Evolutionary conservation across 2,888 invertebrate genomes (phyloP).

Genomic region (Cenopis cana): DNA sequence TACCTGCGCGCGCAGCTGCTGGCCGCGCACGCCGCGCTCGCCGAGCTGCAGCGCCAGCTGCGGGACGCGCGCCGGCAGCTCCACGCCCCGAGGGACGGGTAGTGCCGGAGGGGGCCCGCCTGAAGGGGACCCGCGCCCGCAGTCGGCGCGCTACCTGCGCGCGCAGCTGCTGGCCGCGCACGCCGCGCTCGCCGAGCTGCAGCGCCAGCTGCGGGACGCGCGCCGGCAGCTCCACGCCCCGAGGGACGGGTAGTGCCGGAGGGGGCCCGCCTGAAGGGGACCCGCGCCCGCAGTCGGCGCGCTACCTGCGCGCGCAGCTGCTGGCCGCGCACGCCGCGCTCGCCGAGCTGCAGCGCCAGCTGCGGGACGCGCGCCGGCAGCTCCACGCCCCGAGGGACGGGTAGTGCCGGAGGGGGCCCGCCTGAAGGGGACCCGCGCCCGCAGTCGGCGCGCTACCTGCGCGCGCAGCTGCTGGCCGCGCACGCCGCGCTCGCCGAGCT

Average conservation of each 20-base stretch:
- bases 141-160: constrained; percentile 53
- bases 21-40: constrained; percentile 56
- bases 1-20: constrained; percentile 59
- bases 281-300: constrained; percentile 45
- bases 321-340: constrained; percentile 56
- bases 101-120: constrained; percentile 42
- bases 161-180: constrained; percentile 60
- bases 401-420: too few relatives aligned
- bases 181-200: constrained; percentile 51
- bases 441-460: constrained; percentile 52
- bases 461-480: constrained; percentile 59
- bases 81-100: too few relatives aligned
- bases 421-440: constrained; percentile 47
- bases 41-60: constrained; percentile 52
- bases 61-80: constrained; percentile 36
- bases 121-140: constrained; percentile 45
- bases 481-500: constrained; percentile 53
- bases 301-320: constrained; percentile 59
- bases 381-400: too few relatives aligned
- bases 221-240: neutral
- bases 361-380: constrained; percentile 44
- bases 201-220: constrained; percentile 50
- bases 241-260: constrained; percentile 31
- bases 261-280: neutral
- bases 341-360: constrained; percentile 51